Evolutionary conservation across 2,797 vertebrate species (phyloP), one percentile per base, ranked within the genome.

Genomic region (Emys orbicularis): DNA sequence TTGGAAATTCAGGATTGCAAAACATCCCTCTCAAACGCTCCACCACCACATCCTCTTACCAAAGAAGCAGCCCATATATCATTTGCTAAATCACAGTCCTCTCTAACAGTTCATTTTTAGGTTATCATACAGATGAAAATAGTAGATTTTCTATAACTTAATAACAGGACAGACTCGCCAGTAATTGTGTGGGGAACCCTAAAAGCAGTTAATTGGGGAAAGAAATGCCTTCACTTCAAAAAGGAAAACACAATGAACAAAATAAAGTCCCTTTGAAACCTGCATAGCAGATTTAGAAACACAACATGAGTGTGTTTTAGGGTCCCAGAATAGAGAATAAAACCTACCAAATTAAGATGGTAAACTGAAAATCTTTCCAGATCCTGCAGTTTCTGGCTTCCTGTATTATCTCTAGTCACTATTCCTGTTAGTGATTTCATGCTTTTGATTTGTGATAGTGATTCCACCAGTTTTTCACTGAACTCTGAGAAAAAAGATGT

Each of bases 71-170:
- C 91, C 87, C 92, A 82, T 5, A 0, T 76, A 79, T 80, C 86
- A 87, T 96, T 95, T 86, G 49, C 41, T 87, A 88, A 89, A 92
- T 94, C 81, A 83, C 92, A 96, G 91, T 83, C 79, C 47, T 84
- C 56, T 37, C 52, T 29, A 90, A 79, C 56, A 89, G 61, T 81
- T 84, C 25, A 59, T 87, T 92, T n/a, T 87, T 57, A 83, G 56
- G 85, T 37, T 61, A 93, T 76, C 65, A 25, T 89, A 74, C 77
- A 65, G 72, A 52, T 84, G 80, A 88, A 91, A 92, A 82, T 18
- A 15, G 21, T 1, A 10, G 9, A 3, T 91, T 94, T 86, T 74
- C 83, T 84, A 59, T 19, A 65, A 82, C 79, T 1, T 19, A 23
- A 18, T 84, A 84, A 50, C 37, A 74, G 57, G 41, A 25, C 59